Base-by-base conservation (phyloP, 2,888 invertebrate genomes). In the Eristalis intricaria region DNA sequence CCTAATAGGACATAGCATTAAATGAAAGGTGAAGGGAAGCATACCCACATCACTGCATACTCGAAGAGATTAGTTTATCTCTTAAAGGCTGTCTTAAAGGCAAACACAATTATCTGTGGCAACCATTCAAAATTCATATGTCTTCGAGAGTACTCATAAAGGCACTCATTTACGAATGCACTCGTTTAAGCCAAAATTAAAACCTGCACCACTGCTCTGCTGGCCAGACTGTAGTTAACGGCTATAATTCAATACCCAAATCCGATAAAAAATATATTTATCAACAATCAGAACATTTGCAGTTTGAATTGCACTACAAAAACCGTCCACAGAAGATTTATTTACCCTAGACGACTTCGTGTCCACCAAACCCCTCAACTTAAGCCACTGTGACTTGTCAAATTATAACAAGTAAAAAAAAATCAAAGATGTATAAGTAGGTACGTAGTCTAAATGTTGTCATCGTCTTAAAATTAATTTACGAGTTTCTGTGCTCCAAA, bases 391-490 rank as follows among this genome's bases (percentile, higher is more conserved):
- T 29, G 68, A 50, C 50, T 56, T 19, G 50, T n/a, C 56, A 50
- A 68, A 68, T 5, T 26, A 19, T 50, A 50, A 22, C 50, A 50
- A 50, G 7, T 38, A 11, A 38, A 69, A 38, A 69, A 58, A 58
- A 70, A 7, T 73, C 71, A 73, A 32, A 73, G 32, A 10, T 19
- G 13, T 29, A 60, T 29, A 19, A n/a, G 19, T 50, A 19, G 4
- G 50, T 50, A 60, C 60, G 15, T 23, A 26, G 60, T 64, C 64
- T 64, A 35, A 74, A 64, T 74, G 74, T 56, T 74, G 64, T 65
- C 74, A 65, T 56, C 74, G 64, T 64, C 64, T 65, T 64, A 64
- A 58, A 38, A 58, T 38, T 38, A 75, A 75, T 71, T 71, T 61
- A 71, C 61, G 71, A 71, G 61, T 43, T 71, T 71, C 38, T 71